Conservation (phyloP, 2,113 vertebrate genomes). For the Brachyistius frenatus region DNA sequence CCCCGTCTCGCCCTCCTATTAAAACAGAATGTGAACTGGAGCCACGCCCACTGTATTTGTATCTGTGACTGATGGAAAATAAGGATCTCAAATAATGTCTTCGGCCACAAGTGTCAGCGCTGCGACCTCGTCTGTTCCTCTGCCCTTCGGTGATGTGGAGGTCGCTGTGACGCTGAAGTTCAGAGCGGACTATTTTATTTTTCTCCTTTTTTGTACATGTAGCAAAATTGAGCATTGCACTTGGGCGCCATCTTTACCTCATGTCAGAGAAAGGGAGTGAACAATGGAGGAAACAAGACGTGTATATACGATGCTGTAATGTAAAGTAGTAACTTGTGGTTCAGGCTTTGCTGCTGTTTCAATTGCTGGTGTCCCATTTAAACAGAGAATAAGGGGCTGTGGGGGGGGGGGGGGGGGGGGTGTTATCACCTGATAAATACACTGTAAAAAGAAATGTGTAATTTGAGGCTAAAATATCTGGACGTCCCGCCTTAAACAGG, state of each 20-base stretch:
- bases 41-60: constrained; percentile 59
- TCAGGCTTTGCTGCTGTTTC: constrained; percentile 91
- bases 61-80: constrained; percentile 47
- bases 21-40: constrained; percentile 79
- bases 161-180: constrained; percentile 45
- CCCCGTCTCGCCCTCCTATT: constrained; percentile 3
- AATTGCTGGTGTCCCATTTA: constrained; percentile 83
- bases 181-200: constrained; percentile 82
- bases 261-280: constrained; percentile 87
- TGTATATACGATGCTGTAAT: constrained; percentile 75
- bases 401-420: constrained; percentile 71
- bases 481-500: constrained; percentile 68
- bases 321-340: constrained; percentile 82
- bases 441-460: constrained; percentile 65
- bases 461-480: constrained; percentile 37
- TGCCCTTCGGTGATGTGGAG: neutral
- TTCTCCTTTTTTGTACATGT: constrained; percentile 87
- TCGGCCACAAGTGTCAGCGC: constrained; percentile 76
- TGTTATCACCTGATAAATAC: constrained; percentile 66
- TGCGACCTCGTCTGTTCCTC: constrained; percentile 23
- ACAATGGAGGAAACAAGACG: constrained; percentile 21
- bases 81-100: constrained; percentile 66
- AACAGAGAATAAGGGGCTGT: constrained; percentile 55
- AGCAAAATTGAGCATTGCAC: constrained; percentile 96
- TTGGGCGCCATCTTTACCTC: constrained; percentile 95